These are phyloP conservation scores for Oenanthe oenanthe DNA, from an alignment of 2,113 vertebrate species.

Conservation along the genomic window DNA sequence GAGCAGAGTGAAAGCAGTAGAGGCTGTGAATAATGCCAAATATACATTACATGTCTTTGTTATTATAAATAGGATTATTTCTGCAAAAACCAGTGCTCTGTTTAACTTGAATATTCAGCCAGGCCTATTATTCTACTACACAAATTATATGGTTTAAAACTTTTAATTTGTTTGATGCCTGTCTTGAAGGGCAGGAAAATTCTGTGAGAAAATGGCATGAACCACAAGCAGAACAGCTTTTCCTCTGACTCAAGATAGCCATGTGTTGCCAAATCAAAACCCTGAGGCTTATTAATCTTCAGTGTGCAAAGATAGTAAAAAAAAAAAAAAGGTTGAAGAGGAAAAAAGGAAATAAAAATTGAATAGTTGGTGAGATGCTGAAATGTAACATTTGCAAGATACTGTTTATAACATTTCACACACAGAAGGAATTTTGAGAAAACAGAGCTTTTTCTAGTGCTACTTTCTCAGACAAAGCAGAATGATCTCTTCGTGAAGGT, in stretches of 20 bases:
- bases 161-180: neutral
- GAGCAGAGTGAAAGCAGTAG: neutral
- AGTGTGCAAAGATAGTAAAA: neutral
- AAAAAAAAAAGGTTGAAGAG: neutral
- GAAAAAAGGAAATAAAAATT: neutral
- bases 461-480: neutral
- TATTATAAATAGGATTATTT: neutral
- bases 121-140: neutral
- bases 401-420: neutral
- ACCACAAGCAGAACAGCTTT: neutral
- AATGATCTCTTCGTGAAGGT: neutral
- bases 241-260: neutral
- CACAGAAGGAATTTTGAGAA: neutral
- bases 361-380: neutral
- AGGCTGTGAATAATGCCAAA: neutral
- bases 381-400: neutral
- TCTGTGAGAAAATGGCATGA: neutral
- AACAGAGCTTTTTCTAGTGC: neutral
- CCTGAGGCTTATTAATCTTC: neutral
- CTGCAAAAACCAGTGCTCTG: neutral
- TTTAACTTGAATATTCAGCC: neutral
- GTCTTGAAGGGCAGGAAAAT: neutral
- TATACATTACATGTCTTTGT: neutral
- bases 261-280: neutral
- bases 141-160: neutral